Base-by-base conservation (phyloP, 2,113 vertebrate species). In the Sarotherodon lohbergeri region DNA sequence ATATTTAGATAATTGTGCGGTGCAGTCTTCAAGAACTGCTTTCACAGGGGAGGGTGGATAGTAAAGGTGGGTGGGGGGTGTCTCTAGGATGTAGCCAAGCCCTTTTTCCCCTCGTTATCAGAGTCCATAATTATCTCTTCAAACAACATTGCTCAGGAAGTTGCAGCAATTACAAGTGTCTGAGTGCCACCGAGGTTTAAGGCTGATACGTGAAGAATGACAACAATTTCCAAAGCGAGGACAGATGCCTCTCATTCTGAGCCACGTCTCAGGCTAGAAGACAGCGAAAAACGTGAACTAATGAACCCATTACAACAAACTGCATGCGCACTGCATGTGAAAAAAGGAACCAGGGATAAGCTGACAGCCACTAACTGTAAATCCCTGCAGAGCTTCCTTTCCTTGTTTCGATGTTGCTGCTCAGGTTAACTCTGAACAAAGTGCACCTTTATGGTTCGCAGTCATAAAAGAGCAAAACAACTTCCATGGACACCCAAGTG, bases 51-150 rank as follows among this genome's bases (percentile, higher is more conserved):
- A 55, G 32, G 61, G 39, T 43, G 82, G 88, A 86, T 66, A 39
- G 78, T 36, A 46, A 66, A 83, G 61, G 34, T 7, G 63, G 19
- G 52, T 43, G 36, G 19, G 34, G 19, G 11, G 34, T 13, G 63
- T 19, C 68, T 56, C 81, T 88, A 90, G 91, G 93, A 94, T 92
- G 92, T 86, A 91, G 94, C 94, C 94, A 89, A 94, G 88, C 93
- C 93, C 92, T 86, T 90, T 93, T 88, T 89, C 83, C 84, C 84
- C 88, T 91, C 85, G 41, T 94, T 95, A 95, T 94, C 94, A 83
- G 84, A 90, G 86, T 85, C 94, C 90, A 90, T 94, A 94, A 96
- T 96, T 95, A 96, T 93, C 91, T 96, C 90, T 93, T 94, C 88
- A 93, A 95, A 95, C 94, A 87, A 86, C 91, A 32, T 88, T 88